Percentiles rank a stretch among this genome's conserved stretches.
Evolutionary conservation across 1,140 invertebrate species (phyloP).

Genomic region (Platorchestia sp.): DNA sequence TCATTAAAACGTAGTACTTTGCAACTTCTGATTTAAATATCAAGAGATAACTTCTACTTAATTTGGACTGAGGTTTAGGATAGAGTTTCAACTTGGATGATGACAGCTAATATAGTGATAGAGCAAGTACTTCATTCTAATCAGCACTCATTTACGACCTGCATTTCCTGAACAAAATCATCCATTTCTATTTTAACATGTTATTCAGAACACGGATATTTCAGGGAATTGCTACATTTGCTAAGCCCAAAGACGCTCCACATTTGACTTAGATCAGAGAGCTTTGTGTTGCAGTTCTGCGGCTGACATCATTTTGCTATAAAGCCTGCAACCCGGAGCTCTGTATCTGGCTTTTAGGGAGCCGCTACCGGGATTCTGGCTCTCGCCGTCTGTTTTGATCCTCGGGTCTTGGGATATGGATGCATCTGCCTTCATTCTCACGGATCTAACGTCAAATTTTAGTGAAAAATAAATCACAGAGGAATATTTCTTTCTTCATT

Average conservation of each 20-base stretch:
- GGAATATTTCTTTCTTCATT: neutral
- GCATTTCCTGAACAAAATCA: too few relatives aligned
- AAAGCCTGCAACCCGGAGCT: neutral
- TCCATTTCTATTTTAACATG: too few relatives aligned
- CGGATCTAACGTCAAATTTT: neutral
- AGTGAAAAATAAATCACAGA: neutral
- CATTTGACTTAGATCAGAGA: neutral
- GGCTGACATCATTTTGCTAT: neutral
- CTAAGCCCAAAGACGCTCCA: neutral
- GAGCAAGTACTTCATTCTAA: too few relatives aligned
- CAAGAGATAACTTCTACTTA: too few relatives aligned
- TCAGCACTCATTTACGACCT: too few relatives aligned
- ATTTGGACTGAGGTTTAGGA: too few relatives aligned
- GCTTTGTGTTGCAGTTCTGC: neutral
- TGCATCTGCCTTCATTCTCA: neutral
- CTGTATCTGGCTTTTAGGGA: neutral
- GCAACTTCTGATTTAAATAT: too few relatives aligned
- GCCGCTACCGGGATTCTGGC: neutral
- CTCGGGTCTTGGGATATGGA: neutral
- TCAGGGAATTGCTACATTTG: neutral
- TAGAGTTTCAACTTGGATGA: too few relatives aligned
- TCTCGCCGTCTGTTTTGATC: neutral
- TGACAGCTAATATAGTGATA: too few relatives aligned
- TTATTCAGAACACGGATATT: too few relatives aligned
- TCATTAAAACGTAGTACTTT: too few relatives aligned